phyloP scores from a whole-genome alignment of 30 jellyfish, hydroid and myxozoan species.

The Chrysaora quinquecirrha region DNA sequence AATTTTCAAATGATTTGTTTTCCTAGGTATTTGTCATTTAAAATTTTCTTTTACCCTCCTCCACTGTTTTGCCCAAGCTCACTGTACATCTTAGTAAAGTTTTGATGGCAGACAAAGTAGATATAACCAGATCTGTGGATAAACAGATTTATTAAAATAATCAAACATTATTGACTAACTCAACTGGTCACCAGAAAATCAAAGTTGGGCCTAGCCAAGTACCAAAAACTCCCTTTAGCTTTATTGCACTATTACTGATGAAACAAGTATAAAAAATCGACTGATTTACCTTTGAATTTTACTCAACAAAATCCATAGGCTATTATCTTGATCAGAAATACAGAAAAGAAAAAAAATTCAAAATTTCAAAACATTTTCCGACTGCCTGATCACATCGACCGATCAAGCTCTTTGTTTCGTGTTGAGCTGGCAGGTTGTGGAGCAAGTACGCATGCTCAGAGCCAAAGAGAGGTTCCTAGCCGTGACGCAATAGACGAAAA shows the following conservation, averaged over 20 bases:
- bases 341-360: not conserved
- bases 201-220: not conserved
- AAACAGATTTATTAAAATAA: no score
- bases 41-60: no score
- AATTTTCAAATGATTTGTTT: no score
- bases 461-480: slow-evolving; percentile 54
- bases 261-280: not conserved
- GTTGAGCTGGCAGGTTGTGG: slow-evolving; percentile 64
- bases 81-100: not conserved
- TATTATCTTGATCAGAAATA: not conserved
- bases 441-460: slow-evolving; percentile 59
- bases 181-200: not conserved
- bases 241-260: not conserved
- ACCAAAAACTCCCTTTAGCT: not conserved
- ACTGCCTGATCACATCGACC: not conserved
- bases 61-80: slow-evolving; percentile 27
- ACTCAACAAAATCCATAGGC: not conserved
- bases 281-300: not conserved
- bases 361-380: not conserved
- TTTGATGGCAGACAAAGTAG: not conserved
- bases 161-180: not conserved
- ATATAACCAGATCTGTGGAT: not conserved
- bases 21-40: no score
- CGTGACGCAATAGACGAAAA: no score
- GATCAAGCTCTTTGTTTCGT: slow-evolving; percentile 49